Evolutionary conservation across 1,140 invertebrate genomes (phyloP), one percentile per base, ranked within the genome.

Genomic region (Drosophila erecta): DNA sequence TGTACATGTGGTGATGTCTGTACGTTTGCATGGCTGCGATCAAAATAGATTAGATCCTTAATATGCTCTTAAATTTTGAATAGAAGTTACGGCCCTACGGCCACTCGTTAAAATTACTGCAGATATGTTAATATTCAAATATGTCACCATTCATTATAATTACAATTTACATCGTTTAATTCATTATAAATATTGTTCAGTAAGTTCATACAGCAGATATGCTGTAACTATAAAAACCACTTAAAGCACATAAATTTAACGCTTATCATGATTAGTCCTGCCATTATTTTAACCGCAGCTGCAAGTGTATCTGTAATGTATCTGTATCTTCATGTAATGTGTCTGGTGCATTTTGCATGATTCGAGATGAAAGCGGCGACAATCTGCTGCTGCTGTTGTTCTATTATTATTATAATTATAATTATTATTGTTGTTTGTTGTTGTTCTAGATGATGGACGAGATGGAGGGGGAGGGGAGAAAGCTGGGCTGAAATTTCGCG

Each of bases 391-490:
- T 79, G 76, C 56, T 72, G 57, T 53, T 71, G 35, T 61, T 47
- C 24, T 80, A 73, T 57, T 76, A 57, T 75, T 59, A 15, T 61
- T 38, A 8, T 14, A 17, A 17, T 56, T 70, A 10, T 10, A 30
- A 30, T 8, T 30, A 20, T 70, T 62, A 15, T 79, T 58, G 20
- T 61, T 66, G 37, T 47, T 54, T 67, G 24, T 76, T 75, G 72
- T 81, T 76, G 61, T 56, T 76, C 64, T 85, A 71, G 69, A 59
- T 87, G 79, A 81, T 66, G 74, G 69, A 62, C 64, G 37, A 67
- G 37, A 67, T 65, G 60, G 38, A 43, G 30, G 46, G 59, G 20
- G 15, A 43, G 30, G 38, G 38, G 15, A 67, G 30, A 37, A 64
- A 64, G 60, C 60, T 43, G 54, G 58, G 60, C 60, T 59, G 59